phyloP scores from a whole-genome alignment of 2,113 vertebrate species.

The Maccullochella peelii region DNA sequence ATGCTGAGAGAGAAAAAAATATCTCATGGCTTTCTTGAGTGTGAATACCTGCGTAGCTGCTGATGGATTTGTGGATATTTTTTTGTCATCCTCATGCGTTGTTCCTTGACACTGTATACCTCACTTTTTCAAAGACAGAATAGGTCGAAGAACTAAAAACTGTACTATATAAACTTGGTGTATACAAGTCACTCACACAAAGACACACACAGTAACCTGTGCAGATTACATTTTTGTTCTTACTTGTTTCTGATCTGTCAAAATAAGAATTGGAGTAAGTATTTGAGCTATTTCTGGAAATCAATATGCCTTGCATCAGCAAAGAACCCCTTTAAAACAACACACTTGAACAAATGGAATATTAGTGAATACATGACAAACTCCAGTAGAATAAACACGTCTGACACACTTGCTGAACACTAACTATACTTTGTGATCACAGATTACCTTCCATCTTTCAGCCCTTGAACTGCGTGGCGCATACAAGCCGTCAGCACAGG shows the following conservation, averaged over 20 bases:
- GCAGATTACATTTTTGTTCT: not conserved
- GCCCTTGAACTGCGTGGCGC: not conserved
- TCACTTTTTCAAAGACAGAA: conserved; percentile 24
- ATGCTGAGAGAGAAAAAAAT: conserved; percentile 7
- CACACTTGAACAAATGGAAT: not conserved
- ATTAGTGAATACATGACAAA: not conserved
- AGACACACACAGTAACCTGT: not conserved
- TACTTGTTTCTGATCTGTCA: not conserved
- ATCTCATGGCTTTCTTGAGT: not conserved
- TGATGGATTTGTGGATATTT: conserved; percentile 22
- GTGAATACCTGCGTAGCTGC: not conserved
- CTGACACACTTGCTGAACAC: not conserved
- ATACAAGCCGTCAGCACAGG: not conserved
- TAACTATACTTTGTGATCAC: not conserved
- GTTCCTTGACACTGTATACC: too few species aligned
- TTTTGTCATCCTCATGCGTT: conserved; percentile 8
- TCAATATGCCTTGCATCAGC: conserved; percentile 8
- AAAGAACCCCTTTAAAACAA: not conserved
- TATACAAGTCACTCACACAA: not conserved
- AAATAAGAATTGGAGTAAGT: not conserved
- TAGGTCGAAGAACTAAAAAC: not conserved
- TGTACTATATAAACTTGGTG: not conserved
- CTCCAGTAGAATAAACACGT: not conserved
- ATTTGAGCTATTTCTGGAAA: conserved; percentile 10
- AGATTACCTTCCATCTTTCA: not conserved